Evolutionary conservation across 2,113 vertebrate species (phyloP).

Genomic region (Bubalus kerabau): DNA sequence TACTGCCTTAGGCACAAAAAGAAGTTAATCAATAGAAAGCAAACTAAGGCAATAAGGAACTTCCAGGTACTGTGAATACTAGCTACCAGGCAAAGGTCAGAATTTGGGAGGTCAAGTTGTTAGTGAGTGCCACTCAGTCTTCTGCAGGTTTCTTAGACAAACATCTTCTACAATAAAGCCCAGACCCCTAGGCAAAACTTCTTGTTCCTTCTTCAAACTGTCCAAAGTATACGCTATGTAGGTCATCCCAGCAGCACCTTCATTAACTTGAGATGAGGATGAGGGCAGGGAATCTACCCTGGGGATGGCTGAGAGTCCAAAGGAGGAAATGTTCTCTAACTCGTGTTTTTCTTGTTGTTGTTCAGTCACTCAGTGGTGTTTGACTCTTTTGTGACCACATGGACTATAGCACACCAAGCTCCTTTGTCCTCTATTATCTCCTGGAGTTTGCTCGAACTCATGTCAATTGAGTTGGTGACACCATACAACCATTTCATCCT

Average conservation of each 20-base stretch:
- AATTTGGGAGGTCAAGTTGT: neutral
- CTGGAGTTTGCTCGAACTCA: neutral
- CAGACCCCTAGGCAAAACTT: neutral
- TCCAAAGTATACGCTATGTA: neutral
- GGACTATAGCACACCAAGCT: neutral
- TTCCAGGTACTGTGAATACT: neutral
- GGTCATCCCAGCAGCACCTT: neutral
- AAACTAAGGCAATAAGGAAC: neutral
- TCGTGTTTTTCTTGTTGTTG: neutral
- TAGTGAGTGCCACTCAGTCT: neutral
- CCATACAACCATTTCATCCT: neutral
- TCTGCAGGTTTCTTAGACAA: neutral
- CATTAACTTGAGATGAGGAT: neutral
- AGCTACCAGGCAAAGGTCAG: neutral
- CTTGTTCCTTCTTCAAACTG: neutral
- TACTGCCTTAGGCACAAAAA: neutral
- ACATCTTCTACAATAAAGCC: neutral
- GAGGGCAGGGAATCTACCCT: neutral
- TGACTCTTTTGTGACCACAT: neutral
- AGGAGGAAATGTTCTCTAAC: neutral
- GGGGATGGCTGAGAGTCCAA: neutral
- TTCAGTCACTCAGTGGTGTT: neutral
- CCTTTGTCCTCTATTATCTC: neutral
- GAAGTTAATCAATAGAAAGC: neutral
- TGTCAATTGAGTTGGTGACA: neutral